phyloP scores from a whole-genome alignment of 2,888 invertebrate species.

The Platycnemis pennipes region DNA sequence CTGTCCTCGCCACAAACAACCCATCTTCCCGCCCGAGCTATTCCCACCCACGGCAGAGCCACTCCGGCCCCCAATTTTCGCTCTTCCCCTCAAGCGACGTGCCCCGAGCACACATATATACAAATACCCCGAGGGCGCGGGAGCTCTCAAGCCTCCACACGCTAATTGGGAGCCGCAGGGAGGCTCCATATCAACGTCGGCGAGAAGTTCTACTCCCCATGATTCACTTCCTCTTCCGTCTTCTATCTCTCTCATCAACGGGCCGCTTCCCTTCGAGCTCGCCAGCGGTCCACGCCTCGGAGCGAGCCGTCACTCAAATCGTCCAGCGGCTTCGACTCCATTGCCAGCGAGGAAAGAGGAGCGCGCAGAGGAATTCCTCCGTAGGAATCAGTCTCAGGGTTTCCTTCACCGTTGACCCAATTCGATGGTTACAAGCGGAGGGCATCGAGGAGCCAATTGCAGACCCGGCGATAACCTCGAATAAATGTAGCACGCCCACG shows the following conservation, averaged over 20 bases:
- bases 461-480: too few species aligned
- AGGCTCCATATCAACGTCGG: background rate
- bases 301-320: background rate
- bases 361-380: background rate
- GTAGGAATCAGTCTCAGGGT: background rate
- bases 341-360: background rate
- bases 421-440: background rate
- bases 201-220: background rate
- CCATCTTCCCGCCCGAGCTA: background rate
- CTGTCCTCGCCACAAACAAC: background rate
- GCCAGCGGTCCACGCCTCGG: background rate
- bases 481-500: too few species aligned
- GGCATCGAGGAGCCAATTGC: too few species aligned
- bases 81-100: background rate
- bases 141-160: background rate
- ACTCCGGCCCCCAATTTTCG: background rate
- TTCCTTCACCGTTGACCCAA: background rate
- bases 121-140: background rate
- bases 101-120: background rate
- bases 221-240: background rate
- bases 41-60: background rate
- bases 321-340: background rate
- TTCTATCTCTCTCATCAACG: too few species aligned
- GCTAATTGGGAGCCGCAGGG: conserved; percentile 11
- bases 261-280: background rate